These are phyloP conservation scores for Blastobasis adustella DNA, from an alignment of 2,888 invertebrate species.

Conservation along the genomic window DNA sequence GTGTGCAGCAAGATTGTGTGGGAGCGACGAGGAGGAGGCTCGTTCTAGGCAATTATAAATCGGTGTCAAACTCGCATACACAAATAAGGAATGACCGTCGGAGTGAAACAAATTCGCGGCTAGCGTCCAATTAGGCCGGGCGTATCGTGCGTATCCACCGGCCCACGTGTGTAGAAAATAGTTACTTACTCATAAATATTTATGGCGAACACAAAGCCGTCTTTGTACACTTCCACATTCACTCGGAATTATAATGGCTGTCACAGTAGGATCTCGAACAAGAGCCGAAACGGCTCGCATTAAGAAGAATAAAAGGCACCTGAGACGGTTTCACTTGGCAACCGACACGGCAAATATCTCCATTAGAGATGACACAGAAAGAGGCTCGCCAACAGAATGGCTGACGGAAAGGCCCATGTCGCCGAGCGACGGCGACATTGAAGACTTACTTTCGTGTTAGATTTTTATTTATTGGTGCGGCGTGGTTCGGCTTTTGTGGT, in stretches of 20 bases:
- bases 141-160: constrained; percentile 67
- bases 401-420: constrained; percentile 29
- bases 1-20: constrained; percentile 1
- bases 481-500: constrained; percentile 41
- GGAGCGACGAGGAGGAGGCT: constrained; percentile 1
- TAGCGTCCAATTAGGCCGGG: constrained; percentile 61
- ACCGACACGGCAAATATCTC: constrained; percentile 56
- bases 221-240: constrained; percentile 69
- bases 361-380: constrained; percentile 56
- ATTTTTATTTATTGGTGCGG: constrained; percentile 25
- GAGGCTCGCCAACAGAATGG: constrained; percentile 37
- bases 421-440: constrained; percentile 21
- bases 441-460: constrained; percentile 37
- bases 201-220: constrained; percentile 61
- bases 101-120: constrained; percentile 61
- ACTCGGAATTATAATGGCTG: constrained; percentile 70
- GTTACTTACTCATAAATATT: constrained; percentile 70
- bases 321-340: constrained; percentile 61
- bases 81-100: constrained; percentile 41
- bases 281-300: constrained; percentile 66
- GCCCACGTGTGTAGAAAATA: constrained; percentile 67
- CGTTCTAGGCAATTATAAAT: constrained; percentile 28
- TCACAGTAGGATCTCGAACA: constrained; percentile 67
- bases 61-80: constrained; percentile 19
- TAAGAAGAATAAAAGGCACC: constrained; percentile 62